phyloP scores from a whole-genome alignment of 2,113 vertebrate species.

The Shinisaurus crocodilurus region DNA sequence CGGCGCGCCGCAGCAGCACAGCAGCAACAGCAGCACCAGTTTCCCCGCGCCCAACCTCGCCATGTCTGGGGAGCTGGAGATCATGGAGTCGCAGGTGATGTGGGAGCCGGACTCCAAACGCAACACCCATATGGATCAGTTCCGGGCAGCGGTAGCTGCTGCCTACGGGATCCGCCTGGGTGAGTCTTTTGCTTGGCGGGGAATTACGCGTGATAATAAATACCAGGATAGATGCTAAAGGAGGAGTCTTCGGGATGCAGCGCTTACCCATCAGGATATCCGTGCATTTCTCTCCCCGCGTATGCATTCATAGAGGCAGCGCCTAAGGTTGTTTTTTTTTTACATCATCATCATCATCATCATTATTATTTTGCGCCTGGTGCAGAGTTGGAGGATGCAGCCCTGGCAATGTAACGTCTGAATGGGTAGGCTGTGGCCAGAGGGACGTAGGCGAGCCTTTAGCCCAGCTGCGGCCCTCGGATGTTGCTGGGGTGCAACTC shows the following conservation, averaged over 20 bases:
- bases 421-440: not conserved
- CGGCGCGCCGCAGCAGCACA: accelerated
- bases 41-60: not conserved
- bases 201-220: no score
- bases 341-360: no score
- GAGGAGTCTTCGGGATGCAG: no score
- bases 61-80: conserved; percentile 90
- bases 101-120: conserved; percentile 96
- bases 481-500: no score
- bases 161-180: conserved; percentile 85
- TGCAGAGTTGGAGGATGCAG: no score
- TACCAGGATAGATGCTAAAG: not conserved
- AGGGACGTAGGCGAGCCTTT: no score
- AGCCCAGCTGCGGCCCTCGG: no score
- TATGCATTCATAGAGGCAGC: no score
- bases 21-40: no score
- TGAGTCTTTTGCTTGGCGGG: conserved; percentile 72
- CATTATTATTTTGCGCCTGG: no score
- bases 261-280: not conserved
- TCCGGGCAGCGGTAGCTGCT: conserved; percentile 83
- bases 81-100: conserved; percentile 89
- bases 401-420: not conserved
- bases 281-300: not conserved
- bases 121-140: conserved; percentile 91
- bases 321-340: no score